These are phyloP conservation scores for Melospiza melodia DNA, from an alignment of 2,113 vertebrate genomes.

Conservation along the genomic window DNA sequence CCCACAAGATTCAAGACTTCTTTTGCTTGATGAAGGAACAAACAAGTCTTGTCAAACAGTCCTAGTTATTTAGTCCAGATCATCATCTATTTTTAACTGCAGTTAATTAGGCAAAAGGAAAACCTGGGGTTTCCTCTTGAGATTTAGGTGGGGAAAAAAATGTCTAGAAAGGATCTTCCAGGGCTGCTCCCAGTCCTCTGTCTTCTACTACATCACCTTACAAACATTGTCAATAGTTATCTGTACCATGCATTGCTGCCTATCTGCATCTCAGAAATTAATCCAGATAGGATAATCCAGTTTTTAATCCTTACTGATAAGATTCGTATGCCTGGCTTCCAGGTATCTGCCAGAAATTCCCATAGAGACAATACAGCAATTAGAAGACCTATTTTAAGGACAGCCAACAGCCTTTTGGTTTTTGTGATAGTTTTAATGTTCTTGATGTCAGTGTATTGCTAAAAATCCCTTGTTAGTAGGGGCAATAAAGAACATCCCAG, in stretches of 20 bases:
- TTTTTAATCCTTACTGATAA: not conserved
- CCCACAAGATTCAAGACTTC: not conserved
- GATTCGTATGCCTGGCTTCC: not conserved
- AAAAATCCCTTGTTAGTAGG: not conserved
- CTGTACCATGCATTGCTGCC: not conserved
- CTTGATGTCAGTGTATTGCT: not conserved
- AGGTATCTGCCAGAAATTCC: not conserved
- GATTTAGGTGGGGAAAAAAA: accelerated
- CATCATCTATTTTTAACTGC: not conserved
- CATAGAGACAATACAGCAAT: not conserved
- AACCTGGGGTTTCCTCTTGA: not conserved
- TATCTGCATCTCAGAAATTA: not conserved
- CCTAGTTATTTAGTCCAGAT: not conserved
- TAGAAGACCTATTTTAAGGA: not conserved
- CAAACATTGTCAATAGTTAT: not conserved
- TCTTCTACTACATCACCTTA: not conserved
- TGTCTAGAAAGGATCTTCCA: not conserved
- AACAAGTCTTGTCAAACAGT: not conserved
- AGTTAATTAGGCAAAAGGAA: not conserved
- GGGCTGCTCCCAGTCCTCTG: not conserved
- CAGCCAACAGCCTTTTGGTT: not conserved
- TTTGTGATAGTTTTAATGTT: not conserved
- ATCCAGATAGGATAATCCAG: not conserved
- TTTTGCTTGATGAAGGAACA: not conserved
- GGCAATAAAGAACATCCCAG: not conserved